Evolutionary conservation across 2,888 invertebrate species (phyloP).

Genomic region (Pilophorus perplexus): DNA sequence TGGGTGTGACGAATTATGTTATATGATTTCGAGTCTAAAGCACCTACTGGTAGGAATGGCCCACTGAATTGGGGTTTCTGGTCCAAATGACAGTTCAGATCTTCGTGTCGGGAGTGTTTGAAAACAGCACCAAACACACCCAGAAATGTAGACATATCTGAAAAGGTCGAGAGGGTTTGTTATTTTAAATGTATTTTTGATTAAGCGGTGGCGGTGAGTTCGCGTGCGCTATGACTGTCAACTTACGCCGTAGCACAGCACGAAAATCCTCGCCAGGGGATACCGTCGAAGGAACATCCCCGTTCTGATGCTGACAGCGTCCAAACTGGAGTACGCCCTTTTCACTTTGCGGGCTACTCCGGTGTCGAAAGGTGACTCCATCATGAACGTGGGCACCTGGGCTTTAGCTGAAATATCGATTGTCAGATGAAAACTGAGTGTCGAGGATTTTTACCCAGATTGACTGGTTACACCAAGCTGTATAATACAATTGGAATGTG

Average conservation of each 20-base stretch:
- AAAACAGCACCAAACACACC: conserved; percentile 76
- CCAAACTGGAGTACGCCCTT: conserved; percentile 71
- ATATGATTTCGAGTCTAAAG: too few species aligned
- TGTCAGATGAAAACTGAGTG: neutral
- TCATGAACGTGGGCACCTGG: conserved; percentile 67
- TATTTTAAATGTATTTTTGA: neutral
- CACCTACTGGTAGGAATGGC: too few species aligned
- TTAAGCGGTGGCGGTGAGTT: neutral
- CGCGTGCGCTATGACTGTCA: neutral
- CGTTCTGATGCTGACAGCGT: conserved; percentile 72
- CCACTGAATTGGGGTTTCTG: too few species aligned
- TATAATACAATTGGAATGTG: neutral
- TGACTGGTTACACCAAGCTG: neutral
- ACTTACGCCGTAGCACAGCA: conserved; percentile 78
- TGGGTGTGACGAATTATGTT: too few species aligned
- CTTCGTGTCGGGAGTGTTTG: conserved; percentile 62
- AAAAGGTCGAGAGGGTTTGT: conserved; percentile 11
- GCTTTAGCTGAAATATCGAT: conserved; percentile 65
- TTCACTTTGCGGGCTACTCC: conserved; percentile 72
- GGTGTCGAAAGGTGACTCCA: conserved; percentile 73
- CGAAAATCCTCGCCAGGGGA: conserved; percentile 75
- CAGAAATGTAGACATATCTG: conserved; percentile 73
- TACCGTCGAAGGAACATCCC: conserved; percentile 78
- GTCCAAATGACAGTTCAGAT: too few species aligned
- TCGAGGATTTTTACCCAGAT: neutral